Conservation (phyloP, 2,888 invertebrate species). For the Nymphalis urticae region DNA sequence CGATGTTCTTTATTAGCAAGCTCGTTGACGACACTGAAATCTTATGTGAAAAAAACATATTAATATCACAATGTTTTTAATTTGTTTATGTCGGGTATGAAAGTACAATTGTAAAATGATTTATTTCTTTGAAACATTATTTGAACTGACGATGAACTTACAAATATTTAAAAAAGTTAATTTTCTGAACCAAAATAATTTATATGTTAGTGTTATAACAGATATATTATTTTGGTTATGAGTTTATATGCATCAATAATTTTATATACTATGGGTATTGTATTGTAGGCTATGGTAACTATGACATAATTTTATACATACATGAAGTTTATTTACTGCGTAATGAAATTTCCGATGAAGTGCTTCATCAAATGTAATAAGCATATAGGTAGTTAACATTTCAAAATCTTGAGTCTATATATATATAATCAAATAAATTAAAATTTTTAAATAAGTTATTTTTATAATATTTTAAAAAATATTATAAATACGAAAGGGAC, state of each 20-base stretch:
- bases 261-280: not conserved
- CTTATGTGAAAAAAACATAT: not conserved
- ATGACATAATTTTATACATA: not conserved
- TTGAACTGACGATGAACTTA: too few species aligned
- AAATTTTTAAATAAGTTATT: too few species aligned
- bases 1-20: not conserved
- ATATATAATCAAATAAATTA: too few species aligned
- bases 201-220: too few species aligned
- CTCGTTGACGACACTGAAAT: slow-evolving; percentile 2
- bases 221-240: too few species aligned
- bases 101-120: too few species aligned
- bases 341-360: not conserved
- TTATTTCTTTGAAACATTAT: too few species aligned
- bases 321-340: not conserved
- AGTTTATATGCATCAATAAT: not conserved
- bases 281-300: not conserved
- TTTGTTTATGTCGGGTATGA: not conserved
- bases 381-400: not conserved
- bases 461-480: too few species aligned
- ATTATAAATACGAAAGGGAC: too few species aligned
- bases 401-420: too few species aligned
- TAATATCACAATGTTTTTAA: not conserved
- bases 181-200: too few species aligned
- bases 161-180: too few species aligned
- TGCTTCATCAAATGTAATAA: not conserved